Conservation (phyloP, 2,797 vertebrate genomes). For the Salmo trutta region DNA sequence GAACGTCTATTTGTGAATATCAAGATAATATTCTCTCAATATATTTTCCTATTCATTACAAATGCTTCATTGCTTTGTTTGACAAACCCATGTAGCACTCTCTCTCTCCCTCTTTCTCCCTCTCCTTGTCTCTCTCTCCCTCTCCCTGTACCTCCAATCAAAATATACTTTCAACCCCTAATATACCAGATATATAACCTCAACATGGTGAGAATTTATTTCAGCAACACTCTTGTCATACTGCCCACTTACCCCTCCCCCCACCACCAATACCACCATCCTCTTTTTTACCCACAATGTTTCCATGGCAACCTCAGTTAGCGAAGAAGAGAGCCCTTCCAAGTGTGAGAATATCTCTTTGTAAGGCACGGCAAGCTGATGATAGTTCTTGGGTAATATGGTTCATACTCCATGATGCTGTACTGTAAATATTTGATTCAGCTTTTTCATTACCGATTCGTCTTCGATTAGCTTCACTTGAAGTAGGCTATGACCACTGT, state of each 20-base stretch:
- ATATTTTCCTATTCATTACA: not conserved
- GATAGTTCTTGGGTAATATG: conserved; percentile 27
- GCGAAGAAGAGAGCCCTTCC: conserved; percentile 62
- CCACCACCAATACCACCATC: conserved; percentile 49
- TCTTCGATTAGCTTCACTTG: not conserved
- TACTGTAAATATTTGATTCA: not conserved
- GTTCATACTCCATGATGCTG: not conserved
- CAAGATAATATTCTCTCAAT: too few relatives aligned
- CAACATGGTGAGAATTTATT: conserved; percentile 51
- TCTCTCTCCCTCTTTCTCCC: too few relatives aligned
- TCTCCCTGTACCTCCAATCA: conserved; percentile 33
- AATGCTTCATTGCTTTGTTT: not conserved
- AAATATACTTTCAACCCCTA: conserved; percentile 40
- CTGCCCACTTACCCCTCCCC: conserved; percentile 55
- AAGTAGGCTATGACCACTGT: not conserved
- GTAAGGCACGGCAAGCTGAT: not conserved
- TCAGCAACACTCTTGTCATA: conserved; percentile 58
- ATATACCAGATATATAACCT: conserved; percentile 49
- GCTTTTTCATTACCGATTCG: not conserved
- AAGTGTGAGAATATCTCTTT: conserved; percentile 47
- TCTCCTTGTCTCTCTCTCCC: too few relatives aligned
- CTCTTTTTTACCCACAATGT: conserved; percentile 61
- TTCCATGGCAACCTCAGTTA: conserved; percentile 77
- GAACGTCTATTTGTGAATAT: too few relatives aligned
- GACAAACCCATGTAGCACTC: conserved; percentile 4